phyloP scores from a whole-genome alignment of 2,888 invertebrate species.

The Campoplex nolae region DNA sequence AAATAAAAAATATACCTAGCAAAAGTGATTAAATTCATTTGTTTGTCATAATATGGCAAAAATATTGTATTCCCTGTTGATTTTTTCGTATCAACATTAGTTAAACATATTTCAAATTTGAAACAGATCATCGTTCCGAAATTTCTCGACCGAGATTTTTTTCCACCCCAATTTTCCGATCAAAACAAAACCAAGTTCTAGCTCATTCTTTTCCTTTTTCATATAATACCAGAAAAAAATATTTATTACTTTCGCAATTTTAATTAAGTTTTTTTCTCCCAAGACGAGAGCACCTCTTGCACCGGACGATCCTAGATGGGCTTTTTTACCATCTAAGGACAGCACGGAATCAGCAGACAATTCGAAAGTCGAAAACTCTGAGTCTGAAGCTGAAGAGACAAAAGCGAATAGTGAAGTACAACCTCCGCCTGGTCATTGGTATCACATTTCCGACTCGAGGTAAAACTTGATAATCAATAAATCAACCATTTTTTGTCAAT shows the following conservation, averaged over 20 bases:
- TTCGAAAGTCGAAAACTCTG: conserved; percentile 82
- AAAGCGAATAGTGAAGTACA: conserved; percentile 82
- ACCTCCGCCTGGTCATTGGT: conserved; percentile 93
- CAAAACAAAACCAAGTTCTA: too few species aligned
- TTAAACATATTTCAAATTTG: too few species aligned
- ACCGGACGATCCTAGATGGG: conserved; percentile 89
- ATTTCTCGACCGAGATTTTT: too few species aligned
- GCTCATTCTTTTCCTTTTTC: too few species aligned
- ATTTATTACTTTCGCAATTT: background rate
- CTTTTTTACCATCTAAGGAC: conserved; percentile 88
- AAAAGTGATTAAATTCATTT: too few species aligned
- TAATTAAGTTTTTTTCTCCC: conserved; percentile 9
- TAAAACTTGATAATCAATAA: conserved; percentile 58
- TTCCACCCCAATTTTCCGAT: too few species aligned
- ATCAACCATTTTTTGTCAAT: too few species aligned
- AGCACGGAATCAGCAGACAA: conserved; percentile 73
- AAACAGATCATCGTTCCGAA: too few species aligned
- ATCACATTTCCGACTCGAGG: conserved; percentile 95
- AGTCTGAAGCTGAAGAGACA: conserved; percentile 83
- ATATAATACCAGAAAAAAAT: background rate
- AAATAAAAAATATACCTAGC: too few species aligned
- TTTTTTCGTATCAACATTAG: too few species aligned
- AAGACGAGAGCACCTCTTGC: conserved; percentile 86
- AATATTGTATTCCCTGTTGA: too few species aligned
- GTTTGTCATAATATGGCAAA: too few species aligned